Conservation (phyloP, 2,888 invertebrate genomes). For the Drosophila anomelani region DNA sequence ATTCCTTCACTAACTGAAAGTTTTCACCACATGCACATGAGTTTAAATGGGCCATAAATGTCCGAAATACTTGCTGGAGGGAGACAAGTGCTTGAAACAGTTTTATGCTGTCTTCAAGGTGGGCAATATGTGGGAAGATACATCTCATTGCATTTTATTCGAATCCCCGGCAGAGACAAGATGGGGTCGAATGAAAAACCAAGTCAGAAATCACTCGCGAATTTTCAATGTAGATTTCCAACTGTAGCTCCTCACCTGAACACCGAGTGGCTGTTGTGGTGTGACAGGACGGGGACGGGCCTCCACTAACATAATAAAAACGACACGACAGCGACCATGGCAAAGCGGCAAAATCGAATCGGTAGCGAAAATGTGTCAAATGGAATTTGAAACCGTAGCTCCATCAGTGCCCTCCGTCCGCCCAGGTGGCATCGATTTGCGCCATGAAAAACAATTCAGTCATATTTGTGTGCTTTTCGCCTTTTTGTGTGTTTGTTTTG, state of each 20-base stretch:
- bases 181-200: constrained; percentile 6
- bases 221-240: constrained; percentile 64
- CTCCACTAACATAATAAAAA: constrained; percentile 32
- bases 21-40: constrained; percentile 2
- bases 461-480: constrained; percentile 63
- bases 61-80: constrained; percentile 37
- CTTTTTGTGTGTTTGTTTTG: constrained; percentile 56
- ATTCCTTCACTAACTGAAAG: constrained; percentile 8
- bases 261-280: constrained; percentile 25
- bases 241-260: constrained; percentile 27
- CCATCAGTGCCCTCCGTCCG: constrained; percentile 22
- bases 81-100: constrained; percentile 20
- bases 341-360: constrained; percentile 48
- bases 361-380: constrained; percentile 66
- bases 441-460: constrained; percentile 71
- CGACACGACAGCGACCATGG: constrained; percentile 26
- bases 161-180: constrained; percentile 27
- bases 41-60: constrained; percentile 52
- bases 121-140: constrained; percentile 1
- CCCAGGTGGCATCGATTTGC: constrained; percentile 48
- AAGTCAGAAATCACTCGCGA: constrained; percentile 66
- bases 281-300: background rate
- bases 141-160: constrained; percentile 56
- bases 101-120: constrained; percentile 49
- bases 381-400: constrained; percentile 65